A percentile compares a stretch with the other conserved stretches of the same genome.
Conservation (phyloP, 1,140 invertebrate genomes). For the Bombus turneri region DNA sequence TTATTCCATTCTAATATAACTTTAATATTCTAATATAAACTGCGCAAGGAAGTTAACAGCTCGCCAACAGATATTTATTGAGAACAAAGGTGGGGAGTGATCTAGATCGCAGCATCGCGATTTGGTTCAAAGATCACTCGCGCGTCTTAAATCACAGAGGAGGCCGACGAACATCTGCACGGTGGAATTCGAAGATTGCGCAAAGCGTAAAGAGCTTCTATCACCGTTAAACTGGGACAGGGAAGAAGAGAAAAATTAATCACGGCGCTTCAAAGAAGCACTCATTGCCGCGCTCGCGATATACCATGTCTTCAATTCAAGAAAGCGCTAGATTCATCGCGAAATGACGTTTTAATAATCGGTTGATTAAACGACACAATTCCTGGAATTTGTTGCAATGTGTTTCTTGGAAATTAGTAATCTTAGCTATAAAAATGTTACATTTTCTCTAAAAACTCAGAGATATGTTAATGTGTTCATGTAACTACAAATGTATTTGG, state of each 20-base stretch:
- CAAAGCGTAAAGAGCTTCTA: conserved; percentile 30
- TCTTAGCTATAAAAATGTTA: neutral
- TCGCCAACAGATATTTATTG: conserved; percentile 9
- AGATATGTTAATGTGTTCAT: too few species aligned
- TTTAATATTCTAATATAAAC: too few species aligned
- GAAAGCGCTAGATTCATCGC: neutral
- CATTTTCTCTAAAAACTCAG: too few species aligned
- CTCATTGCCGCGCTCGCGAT: neutral
- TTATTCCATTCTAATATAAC: too few species aligned
- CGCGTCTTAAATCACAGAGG: conserved; percentile 36
- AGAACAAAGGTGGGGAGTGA: conserved; percentile 5
- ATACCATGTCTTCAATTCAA: neutral
- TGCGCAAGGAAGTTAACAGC: neutral
- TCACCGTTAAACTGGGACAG: conserved; percentile 30
- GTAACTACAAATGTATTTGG: too few species aligned
- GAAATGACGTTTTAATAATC: neutral
- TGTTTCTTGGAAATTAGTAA: neutral
- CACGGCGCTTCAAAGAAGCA: conserved; percentile 20
- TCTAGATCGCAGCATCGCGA: conserved; percentile 39
- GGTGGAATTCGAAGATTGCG: conserved; percentile 48
- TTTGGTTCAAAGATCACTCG: conserved; percentile 50
- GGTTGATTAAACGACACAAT: neutral
- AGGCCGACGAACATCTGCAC: conserved; percentile 39
- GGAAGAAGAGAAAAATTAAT: conserved; percentile 34
- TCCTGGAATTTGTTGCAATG: neutral